Evolutionary conservation across 23 tunicate genomes (phyloP), one percentile per base, ranked within the genome.

Genomic region (Halocynthia aurantium): DNA sequence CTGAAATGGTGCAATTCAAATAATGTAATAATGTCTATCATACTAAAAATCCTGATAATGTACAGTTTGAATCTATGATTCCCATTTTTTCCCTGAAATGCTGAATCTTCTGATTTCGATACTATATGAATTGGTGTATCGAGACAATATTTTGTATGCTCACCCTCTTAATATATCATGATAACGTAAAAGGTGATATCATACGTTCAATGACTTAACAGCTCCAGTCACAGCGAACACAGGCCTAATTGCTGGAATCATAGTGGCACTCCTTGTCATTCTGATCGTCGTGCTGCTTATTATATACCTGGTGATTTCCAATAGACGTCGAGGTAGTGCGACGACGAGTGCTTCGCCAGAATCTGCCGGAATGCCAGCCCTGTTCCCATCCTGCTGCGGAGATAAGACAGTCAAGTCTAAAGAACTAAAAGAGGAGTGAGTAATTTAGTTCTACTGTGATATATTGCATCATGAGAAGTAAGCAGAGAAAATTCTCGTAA

Each of bases 191-290:
- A 31, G 1, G 4, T 31, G 4, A 31, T 31, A 31, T 31, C 44
- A 2, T 58, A 15, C 4, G 15, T 58, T 13, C 2, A 58, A 13
- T 58, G n/a, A 10, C 6, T 55, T 77, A 54, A 51, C 22, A 61
- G 72, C 73, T 64, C n/a, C 53, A 7, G 80, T 60, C 15, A 61
- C 50, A 17, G 78, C 80, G 0, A 82, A 71, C 22, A 77, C 72
- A 13, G 93, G 77, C 50, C 10, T 85, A 55, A 69, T 87, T 20
- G 82, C 77, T 53, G 86, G 86, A 18, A 71, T 87, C 56, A 86
- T 82, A 57, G 58, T 87, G 44, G 93, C 93, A 7, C 78, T 87
- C 31, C 15, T 86, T 17, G 52, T 83, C 20, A 10, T 77, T 15
- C 50, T 77, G 7, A 77, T 57, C 7, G 13, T 69, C 60, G 70